Conservation (phyloP, 1,140 invertebrate species). For the Periplaneta americana region DNA sequence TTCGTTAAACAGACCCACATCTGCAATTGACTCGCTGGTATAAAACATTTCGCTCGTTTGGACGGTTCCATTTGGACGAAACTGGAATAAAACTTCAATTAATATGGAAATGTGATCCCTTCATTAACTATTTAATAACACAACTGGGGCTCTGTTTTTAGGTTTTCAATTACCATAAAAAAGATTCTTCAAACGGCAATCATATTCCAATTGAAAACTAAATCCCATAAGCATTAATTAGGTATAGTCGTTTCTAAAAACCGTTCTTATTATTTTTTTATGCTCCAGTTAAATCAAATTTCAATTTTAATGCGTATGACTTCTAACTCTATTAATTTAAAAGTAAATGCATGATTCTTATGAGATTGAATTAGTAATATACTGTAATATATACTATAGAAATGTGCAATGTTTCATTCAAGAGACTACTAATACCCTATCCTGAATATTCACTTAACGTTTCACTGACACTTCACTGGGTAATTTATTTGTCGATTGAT, state of each 20-base stretch:
- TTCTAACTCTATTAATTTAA: too few species aligned
- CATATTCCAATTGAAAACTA: not conserved
- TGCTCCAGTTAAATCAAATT: too few species aligned
- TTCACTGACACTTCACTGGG: too few species aligned
- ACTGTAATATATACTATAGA: too few species aligned
- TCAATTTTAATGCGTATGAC: too few species aligned
- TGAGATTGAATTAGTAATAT: too few species aligned
- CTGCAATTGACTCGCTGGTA: not conserved
- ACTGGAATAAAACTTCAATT: not conserved
- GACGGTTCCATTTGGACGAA: too few species aligned
- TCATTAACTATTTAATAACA: not conserved
- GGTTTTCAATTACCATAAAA: not conserved
- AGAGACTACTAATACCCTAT: too few species aligned
- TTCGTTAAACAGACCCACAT: not conserved
- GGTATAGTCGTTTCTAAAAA: not conserved
- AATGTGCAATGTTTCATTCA: too few species aligned
- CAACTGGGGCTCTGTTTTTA: not conserved
- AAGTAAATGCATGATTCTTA: too few species aligned
- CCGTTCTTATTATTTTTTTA: not conserved
- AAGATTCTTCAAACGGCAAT: not conserved
- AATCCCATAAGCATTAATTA: not conserved
- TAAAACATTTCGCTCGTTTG: not conserved
- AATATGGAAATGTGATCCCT: not conserved
- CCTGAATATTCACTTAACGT: too few species aligned
- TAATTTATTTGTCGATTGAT: too few species aligned